Evolutionary conservation across 2,888 invertebrate genomes (phyloP).

Genomic region (Cistogaster globosa): DNA sequence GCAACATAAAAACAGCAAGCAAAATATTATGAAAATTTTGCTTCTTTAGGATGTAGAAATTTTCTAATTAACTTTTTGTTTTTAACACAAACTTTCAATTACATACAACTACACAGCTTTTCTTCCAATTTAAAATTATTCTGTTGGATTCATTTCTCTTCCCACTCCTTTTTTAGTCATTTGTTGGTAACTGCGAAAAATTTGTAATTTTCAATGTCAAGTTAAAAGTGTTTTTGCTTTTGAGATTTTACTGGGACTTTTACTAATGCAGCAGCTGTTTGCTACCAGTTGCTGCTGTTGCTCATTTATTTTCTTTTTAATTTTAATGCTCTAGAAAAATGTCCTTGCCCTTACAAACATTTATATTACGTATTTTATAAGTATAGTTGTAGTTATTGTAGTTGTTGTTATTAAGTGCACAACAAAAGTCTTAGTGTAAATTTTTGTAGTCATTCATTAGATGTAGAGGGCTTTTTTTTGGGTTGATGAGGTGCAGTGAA

Average conservation of each 20-base stretch:
- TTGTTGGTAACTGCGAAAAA: too few species aligned
- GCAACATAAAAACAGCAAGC: conserved; percentile 29
- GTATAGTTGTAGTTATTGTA: conserved; percentile 6
- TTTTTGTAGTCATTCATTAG: conserved; percentile 29
- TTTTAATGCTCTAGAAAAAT: conserved; percentile 62
- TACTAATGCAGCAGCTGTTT: conserved; percentile 30
- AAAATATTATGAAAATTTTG: neutral
- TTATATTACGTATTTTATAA: conserved; percentile 34
- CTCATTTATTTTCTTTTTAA: conserved; percentile 36
- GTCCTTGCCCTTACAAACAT: conserved; percentile 75
- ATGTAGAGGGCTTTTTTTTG: neutral
- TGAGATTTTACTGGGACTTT: neutral
- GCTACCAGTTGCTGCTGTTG: conserved; percentile 18
- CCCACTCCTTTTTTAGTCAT: too few species aligned
- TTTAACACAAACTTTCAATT: conserved; percentile 15
- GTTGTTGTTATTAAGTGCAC: conserved; percentile 16
- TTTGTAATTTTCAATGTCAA: conserved; percentile 72
- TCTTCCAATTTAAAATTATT: neutral
- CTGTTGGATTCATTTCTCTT: neutral
- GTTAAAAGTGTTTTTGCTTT: conserved; percentile 69
- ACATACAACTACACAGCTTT: neutral
- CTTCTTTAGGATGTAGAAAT: conserved; percentile 4
- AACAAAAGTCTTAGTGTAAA: conserved; percentile 31
- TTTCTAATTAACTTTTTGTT: conserved; percentile 64
- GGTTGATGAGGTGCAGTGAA: neutral